Evolutionary conservation across 2,888 invertebrate species (phyloP).

Genomic region (Alviniconcha strummeri): DNA sequence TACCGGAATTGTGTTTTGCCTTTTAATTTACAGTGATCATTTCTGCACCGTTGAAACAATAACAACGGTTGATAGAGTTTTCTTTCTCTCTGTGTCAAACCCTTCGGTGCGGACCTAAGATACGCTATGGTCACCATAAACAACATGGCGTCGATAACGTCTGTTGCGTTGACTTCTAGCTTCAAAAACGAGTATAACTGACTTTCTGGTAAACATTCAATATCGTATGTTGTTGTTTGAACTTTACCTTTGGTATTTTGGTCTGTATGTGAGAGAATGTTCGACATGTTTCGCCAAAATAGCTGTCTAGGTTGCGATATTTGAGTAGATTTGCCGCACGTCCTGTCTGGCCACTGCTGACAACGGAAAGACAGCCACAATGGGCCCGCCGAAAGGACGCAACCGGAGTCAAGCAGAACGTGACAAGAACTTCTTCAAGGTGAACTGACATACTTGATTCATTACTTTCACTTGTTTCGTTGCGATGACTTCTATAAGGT

Average conservation of each 20-base stretch:
- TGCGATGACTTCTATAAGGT: background rate
- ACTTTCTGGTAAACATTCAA: too few species aligned
- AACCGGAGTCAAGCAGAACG: conserved; percentile 5
- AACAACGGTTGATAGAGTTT: background rate
- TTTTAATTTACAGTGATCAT: background rate
- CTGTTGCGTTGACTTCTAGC: too few species aligned
- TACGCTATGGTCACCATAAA: conserved; percentile 29
- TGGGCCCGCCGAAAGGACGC: conserved; percentile 17
- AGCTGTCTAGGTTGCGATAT: too few species aligned
- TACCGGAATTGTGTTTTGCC: background rate
- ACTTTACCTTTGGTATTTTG: background rate
- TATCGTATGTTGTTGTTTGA: background rate
- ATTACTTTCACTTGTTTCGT: background rate
- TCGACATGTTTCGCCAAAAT: too few species aligned
- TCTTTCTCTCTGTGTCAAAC: background rate
- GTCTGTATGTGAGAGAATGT: background rate
- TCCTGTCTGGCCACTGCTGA: too few species aligned
- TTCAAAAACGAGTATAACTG: too few species aligned
- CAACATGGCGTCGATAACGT: conserved; percentile 24
- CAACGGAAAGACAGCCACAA: background rate
- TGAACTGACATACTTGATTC: background rate
- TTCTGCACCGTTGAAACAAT: background rate
- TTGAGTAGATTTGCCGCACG: too few species aligned
- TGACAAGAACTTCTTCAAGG: conserved; percentile 27
- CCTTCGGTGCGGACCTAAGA: background rate